Percentiles rank a stretch among this genome's conserved stretches.
These are phyloP conservation scores for Diachasmimorpha longicaudata DNA, from an alignment of 1,140 invertebrate species.

Conservation along the genomic window DNA sequence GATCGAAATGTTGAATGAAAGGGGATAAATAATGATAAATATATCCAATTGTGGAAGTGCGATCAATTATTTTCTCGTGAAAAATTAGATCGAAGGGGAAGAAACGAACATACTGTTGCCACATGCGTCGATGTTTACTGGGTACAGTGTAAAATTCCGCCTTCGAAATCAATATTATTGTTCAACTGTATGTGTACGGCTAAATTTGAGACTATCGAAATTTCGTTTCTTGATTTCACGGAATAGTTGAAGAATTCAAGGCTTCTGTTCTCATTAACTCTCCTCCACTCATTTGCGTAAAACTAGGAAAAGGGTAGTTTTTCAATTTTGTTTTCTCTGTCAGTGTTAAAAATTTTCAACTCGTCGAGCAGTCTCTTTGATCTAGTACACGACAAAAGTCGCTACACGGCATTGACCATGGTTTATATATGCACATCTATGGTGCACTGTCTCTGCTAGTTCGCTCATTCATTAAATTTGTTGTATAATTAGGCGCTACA, in stretches of 20 bases:
- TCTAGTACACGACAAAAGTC: slow-evolving; percentile 1
- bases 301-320: background rate
- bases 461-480: slow-evolving; percentile 61
- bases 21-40: background rate
- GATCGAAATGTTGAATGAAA: too few relatives aligned
- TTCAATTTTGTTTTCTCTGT: background rate
- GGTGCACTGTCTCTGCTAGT: slow-evolving; percentile 57
- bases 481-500: slow-evolving; percentile 59
- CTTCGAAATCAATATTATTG: slow-evolving; percentile 25
- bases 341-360: background rate
- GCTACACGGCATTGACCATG: slow-evolving; percentile 62
- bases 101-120: slow-evolving; percentile 8
- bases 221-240: background rate
- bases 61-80: background rate
- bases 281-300: background rate
- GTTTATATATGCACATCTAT: slow-evolving; percentile 59
- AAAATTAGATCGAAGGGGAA: background rate
- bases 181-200: slow-evolving; percentile 10
- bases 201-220: slow-evolving; percentile 7
- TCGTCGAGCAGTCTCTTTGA: background rate
- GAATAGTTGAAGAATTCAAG: background rate
- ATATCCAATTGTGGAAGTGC: background rate
- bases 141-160: slow-evolving; percentile 11
- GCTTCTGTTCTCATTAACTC: background rate
- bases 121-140: slow-evolving; percentile 13